Evolutionary conservation across 2,888 invertebrate species (phyloP), one percentile per base, ranked within the genome.

Genomic region (Tromatobia lineatoria): DNA sequence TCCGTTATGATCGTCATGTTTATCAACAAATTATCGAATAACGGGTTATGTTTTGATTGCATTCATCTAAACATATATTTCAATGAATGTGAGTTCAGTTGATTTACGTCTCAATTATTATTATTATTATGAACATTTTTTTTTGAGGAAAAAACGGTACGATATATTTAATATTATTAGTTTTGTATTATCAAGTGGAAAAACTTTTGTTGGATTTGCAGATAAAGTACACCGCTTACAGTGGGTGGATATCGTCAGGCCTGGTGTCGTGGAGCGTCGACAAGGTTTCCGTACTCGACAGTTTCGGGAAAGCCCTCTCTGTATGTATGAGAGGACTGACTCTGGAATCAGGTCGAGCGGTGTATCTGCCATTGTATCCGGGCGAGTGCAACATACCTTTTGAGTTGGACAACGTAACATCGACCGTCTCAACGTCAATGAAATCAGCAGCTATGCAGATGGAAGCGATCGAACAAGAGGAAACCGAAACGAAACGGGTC

Each of bases 181-280:
- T n/a, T n/a, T n/a, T n/a, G n/a, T n/a, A n/a, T n/a, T n/a, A n/a
- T n/a, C n/a, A n/a, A n/a, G n/a, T 64, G n/a, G 15, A 13, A 18
- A 38, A 54, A 38, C 52, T 73, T 71, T 38, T 80, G 95, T 96
- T 73, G 95, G 38, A 96, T 38, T 95, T 97, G 0, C 96, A 97
- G 91, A 95, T 98, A 23, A 96, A 97, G 88, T 98, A 98, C 94
- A 97, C 97, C 8, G 97, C 97, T 0, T 98, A 98, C 94, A 97
- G 97, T 87, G 98, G 98, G 15, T 98, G 98, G 98, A 95, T 98
- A 79, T 97, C 97, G 42, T 97, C 97, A 23, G 98, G 98, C 1
- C 95, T 97, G 78, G 96, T 96, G 50, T 95, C 96, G 79, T 97
- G 98, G 96, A 96, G 95, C 88, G 95, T 98, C 83, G 97, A 98